phyloP scores from a whole-genome alignment of 2,888 invertebrate genomes.

The Acleris cristana region DNA sequence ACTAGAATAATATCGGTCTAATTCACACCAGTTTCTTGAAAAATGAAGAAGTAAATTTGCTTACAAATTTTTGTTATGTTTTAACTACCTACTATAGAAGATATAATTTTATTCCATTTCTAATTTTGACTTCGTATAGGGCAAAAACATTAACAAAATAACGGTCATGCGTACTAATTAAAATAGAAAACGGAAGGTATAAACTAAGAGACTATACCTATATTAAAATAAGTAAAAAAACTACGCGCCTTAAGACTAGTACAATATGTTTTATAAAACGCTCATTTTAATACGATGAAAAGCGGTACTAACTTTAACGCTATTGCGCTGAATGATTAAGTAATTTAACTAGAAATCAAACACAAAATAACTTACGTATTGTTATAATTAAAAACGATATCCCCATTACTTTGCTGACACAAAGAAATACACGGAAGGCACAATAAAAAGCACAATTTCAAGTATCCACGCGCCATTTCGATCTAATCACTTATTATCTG shows the following conservation, averaged over 20 bases:
- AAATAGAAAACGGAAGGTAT: no score
- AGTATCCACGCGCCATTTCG: slow-evolving; percentile 51
- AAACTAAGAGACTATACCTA: no score
- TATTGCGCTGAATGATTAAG: background rate
- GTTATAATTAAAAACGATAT: slow-evolving; percentile 73
- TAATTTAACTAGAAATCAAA: background rate
- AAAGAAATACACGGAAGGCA: slow-evolving; percentile 50
- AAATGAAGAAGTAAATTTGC: no score
- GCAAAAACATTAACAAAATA: no score
- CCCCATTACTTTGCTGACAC: slow-evolving; percentile 53
- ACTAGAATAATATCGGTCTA: no score
- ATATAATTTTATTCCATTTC: no score
- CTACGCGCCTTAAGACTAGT: background rate
- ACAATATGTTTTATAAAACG: background rate
- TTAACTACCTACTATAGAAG: no score
- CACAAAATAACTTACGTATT: slow-evolving; percentile 69
- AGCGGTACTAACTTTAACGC: background rate
- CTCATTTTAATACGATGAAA: background rate
- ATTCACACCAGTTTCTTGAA: no score
- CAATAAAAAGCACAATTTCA: slow-evolving; percentile 50
- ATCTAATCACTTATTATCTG: slow-evolving; percentile 5
- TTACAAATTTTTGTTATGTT: no score
- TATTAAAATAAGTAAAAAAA: no score
- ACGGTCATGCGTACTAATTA: no score
- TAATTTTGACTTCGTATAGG: no score